Base-by-base conservation (phyloP, 2,113 vertebrate genomes). In the Heterotilapia buettikoferi region DNA sequence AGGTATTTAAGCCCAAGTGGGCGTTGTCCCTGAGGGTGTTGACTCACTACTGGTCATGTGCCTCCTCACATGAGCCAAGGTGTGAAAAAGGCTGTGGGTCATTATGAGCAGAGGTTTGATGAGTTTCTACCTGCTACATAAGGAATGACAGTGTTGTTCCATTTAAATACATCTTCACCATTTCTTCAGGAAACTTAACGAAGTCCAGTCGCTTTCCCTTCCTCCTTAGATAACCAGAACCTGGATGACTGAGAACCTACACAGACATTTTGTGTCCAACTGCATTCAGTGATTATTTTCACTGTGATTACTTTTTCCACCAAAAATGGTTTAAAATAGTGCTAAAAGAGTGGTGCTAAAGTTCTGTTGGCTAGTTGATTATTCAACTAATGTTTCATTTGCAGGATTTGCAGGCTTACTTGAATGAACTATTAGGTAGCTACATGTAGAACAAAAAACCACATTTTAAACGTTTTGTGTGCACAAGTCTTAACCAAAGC, bases 1-100 rank as follows among this genome's bases (percentile, higher is more conserved):
- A 2, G 61, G 31, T 63, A 63, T 1, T 12, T n/a, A 63, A 36
- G 18, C 31, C 59, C 29, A 6, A 63, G 9, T n/a, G 59, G 31
- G 59, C 19, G 18, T 36, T 19, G 29, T 63, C 9, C 16, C 59
- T 19, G 29, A 36, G 61, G 9, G 61, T 63, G 9, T 63, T 63
- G 59, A 36, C 31, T n/a, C 9, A 36, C 59, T 36, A 63, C 6
- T 0, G 18, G 61, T 66, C 10, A 13, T 66, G 19, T 3, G 61
- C 19, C 33, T 66, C 4, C 0, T 66, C 33, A 66, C 61, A 38
- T 0, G 1, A 38, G 9, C 18, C 61, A 36, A 36, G 61, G 0
- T 66, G 61, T 38, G 31, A 38, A 1, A n/a, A 1, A 38, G 61
- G 61, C 4, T 66, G 61, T 66, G 61, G 61, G 61, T 38, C 61